A percentile compares a stretch with the other conserved stretches of the same genome.
Evolutionary conservation across 2,797 vertebrate genomes (phyloP).

Genomic region (Malacoraja senta): DNA sequence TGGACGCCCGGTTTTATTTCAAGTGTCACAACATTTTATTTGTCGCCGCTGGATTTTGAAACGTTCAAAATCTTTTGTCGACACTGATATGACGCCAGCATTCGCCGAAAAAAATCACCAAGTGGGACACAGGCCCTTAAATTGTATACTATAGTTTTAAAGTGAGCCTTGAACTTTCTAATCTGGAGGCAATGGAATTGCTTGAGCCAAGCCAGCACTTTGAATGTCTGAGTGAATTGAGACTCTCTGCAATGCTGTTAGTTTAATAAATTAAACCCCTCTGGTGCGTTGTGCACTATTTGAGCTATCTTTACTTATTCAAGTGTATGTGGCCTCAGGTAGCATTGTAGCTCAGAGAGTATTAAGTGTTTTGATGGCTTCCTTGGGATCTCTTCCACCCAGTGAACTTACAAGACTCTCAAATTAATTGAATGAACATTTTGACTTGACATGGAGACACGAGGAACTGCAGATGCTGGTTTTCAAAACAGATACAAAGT

Average conservation of each 20-base stretch:
- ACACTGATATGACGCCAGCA: no score
- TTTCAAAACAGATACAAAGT: no score
- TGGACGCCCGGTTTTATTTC: no score
- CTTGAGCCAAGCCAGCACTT: background rate
- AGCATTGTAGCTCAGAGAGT: background rate
- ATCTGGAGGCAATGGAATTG: background rate
- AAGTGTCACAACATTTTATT: no score
- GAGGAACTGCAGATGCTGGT: no score
- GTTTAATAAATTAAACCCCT: background rate
- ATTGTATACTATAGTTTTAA: background rate
- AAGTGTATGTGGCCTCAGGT: background rate
- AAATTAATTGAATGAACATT: no score
- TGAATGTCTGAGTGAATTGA: background rate
- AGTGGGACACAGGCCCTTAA: background rate
- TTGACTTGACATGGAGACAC: no score
- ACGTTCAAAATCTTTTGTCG: no score
- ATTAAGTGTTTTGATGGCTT: background rate
- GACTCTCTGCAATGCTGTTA: background rate
- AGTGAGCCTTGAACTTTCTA: background rate
- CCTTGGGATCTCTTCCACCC: no score
- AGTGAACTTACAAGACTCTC: no score
- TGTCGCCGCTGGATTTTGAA: no score
- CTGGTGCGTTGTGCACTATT: background rate
- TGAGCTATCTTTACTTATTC: background rate
- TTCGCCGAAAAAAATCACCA: no score